phyloP scores from a whole-genome alignment of 2,797 vertebrate genomes.

The Sebastes diploproa region DNA sequence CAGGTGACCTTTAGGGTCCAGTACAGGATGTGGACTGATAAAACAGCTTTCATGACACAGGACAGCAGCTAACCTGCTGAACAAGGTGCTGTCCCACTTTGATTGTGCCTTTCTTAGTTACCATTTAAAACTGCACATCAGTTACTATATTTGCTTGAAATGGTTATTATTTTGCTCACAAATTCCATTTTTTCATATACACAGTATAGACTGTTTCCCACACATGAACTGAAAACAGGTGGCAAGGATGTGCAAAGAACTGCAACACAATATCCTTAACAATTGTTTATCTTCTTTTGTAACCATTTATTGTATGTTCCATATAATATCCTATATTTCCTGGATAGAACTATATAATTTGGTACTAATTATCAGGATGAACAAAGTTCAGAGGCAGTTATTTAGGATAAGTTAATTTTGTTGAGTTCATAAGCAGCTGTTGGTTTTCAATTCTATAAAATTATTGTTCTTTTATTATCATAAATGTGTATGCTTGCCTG shows the following conservation, averaged over 20 bases:
- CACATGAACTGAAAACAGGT: no score
- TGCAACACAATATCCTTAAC: neutral
- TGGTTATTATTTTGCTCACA: neutral
- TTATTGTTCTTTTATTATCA: neutral
- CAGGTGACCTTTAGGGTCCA: constrained; percentile 14
- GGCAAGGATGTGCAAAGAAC: neutral
- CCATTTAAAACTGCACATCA: neutral
- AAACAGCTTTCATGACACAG: neutral
- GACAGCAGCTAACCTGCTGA: neutral
- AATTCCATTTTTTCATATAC: no score
- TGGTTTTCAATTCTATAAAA: neutral
- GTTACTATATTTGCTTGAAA: neutral
- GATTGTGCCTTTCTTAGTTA: neutral
- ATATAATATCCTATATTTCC: neutral
- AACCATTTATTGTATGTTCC: neutral
- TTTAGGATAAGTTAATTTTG: neutral
- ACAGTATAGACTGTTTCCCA: no score
- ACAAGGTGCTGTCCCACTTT: neutral
- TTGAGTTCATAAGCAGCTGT: neutral
- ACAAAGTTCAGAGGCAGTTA: neutral
- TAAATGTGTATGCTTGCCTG: neutral
- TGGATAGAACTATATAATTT: neutral
- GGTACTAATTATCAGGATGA: neutral
- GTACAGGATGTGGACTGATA: neutral
- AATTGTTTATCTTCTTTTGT: neutral